phyloP scores from a whole-genome alignment of 2,113 vertebrate species.

The Psammodynastes pulverulentus region DNA sequence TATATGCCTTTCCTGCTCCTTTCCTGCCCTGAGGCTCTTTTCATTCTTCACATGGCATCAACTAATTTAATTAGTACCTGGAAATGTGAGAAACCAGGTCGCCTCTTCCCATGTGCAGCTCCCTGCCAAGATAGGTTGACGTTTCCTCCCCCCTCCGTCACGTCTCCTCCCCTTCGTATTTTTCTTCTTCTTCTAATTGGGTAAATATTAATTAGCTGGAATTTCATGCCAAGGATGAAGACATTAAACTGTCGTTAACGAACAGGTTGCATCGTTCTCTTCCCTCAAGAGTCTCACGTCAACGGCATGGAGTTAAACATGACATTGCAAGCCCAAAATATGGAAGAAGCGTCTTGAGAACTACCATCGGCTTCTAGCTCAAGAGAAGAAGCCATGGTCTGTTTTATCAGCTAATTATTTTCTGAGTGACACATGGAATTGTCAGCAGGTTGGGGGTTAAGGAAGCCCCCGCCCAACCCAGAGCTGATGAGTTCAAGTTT shows the following conservation, averaged over 20 bases:
- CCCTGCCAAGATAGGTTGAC: slow-evolving; percentile 32
- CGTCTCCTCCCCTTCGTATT: slow-evolving; percentile 43
- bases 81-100: slow-evolving; percentile 60
- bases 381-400: slow-evolving; percentile 43
- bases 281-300: slow-evolving; percentile 36
- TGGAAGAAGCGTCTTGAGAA: slow-evolving; percentile 6
- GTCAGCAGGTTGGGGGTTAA: not conserved
- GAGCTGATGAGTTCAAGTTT: not conserved
- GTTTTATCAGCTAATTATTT: slow-evolving; percentile 45
- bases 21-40: not conserved
- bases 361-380: slow-evolving; percentile 9
- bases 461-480: too few species aligned
- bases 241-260: slow-evolving; percentile 66
- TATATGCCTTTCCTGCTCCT: too few species aligned
- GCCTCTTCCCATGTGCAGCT: slow-evolving; percentile 59
- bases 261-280: slow-evolving; percentile 44
- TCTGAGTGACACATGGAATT: not conserved
- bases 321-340: not conserved
- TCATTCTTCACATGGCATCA: slow-evolving; percentile 32
- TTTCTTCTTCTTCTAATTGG: slow-evolving; percentile 68
- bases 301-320: slow-evolving; percentile 51
- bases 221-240: slow-evolving; percentile 64
- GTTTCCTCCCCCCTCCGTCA: too few species aligned
- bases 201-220: slow-evolving; percentile 69
- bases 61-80: slow-evolving; percentile 62